Evolutionary conservation across 2,113 vertebrate species (phyloP).

Genomic region (Drymodes brunneopygia): DNA sequence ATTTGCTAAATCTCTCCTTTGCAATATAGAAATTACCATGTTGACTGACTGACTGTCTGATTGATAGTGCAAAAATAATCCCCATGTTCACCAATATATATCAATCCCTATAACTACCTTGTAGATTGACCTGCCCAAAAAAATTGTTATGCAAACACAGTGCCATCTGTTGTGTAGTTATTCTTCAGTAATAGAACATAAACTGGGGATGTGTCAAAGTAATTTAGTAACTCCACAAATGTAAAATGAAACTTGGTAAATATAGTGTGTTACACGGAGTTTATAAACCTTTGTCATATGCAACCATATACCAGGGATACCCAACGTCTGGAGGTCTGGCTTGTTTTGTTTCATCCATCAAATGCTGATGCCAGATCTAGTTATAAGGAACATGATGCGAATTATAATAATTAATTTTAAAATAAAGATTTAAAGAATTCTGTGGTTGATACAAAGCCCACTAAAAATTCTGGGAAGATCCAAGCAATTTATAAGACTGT

Average conservation of each 20-base stretch:
- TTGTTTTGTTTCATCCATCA: neutral
- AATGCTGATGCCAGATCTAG: neutral
- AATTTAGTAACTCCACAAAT: conserved; percentile 56
- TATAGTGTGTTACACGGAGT: neutral
- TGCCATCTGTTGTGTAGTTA: conserved; percentile 62
- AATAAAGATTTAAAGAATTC: neutral
- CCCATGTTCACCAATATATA: neutral
- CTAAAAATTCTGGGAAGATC: neutral
- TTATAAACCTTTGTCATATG: neutral
- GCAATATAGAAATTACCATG: neutral
- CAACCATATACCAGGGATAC: neutral
- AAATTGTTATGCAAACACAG: conserved; percentile 60
- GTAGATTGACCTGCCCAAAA: conserved; percentile 38
- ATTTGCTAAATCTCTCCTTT: neutral
- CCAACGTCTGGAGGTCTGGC: neutral
- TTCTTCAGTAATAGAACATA: conserved; percentile 58
- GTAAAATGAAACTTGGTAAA: conserved; percentile 57
- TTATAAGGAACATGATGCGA: neutral
- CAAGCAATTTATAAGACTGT: neutral
- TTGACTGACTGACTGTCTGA: neutral
- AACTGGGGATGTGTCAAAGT: conserved; percentile 61
- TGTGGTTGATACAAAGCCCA: neutral
- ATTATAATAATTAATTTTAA: neutral
- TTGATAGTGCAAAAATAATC: neutral
- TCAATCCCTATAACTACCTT: neutral